Conservation (phyloP, 1,140 invertebrate species). For the Brachionus sp. region DNA sequence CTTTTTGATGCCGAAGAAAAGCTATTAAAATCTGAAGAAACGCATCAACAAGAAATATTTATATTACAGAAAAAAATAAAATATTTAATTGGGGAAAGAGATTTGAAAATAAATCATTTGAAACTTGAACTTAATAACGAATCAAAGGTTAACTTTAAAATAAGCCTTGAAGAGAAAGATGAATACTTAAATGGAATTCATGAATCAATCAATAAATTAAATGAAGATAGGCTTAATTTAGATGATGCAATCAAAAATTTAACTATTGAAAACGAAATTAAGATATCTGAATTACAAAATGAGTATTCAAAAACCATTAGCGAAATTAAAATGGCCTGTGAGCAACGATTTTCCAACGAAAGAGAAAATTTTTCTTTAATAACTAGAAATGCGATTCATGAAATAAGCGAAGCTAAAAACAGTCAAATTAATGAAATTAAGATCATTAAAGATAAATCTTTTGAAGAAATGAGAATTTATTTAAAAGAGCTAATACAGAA, state of each 20-base stretch:
- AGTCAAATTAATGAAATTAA: conserved; percentile 1
- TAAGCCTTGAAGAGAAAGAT: background rate
- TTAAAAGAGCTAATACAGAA: conserved; percentile 2
- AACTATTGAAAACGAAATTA: background rate
- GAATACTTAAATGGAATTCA: background rate
- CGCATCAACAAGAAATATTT: background rate
- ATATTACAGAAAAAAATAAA: conserved; percentile 20
- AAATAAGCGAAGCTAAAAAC: conserved; percentile 23
- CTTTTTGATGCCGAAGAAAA: background rate
- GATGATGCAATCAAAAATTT: conserved; percentile 22
- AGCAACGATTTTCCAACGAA: background rate
- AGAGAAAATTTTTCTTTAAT: conserved; percentile 15
- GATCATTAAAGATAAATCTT: background rate
- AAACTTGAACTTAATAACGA: background rate
- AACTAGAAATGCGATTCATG: background rate
- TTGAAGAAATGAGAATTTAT: conserved; percentile 28
- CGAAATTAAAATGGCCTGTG: conserved; percentile 1
- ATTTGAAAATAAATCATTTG: conserved; percentile 13
- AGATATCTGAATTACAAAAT: background rate
- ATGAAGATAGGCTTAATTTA: conserved; percentile 8
- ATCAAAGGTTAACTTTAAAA: background rate
- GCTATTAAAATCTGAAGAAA: background rate
- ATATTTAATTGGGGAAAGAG: conserved; percentile 22
- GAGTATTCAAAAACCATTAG: background rate
- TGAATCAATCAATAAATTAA: background rate